Conservation (phyloP, 2,113 vertebrate genomes). For the Sapayoa aenigma region DNA sequence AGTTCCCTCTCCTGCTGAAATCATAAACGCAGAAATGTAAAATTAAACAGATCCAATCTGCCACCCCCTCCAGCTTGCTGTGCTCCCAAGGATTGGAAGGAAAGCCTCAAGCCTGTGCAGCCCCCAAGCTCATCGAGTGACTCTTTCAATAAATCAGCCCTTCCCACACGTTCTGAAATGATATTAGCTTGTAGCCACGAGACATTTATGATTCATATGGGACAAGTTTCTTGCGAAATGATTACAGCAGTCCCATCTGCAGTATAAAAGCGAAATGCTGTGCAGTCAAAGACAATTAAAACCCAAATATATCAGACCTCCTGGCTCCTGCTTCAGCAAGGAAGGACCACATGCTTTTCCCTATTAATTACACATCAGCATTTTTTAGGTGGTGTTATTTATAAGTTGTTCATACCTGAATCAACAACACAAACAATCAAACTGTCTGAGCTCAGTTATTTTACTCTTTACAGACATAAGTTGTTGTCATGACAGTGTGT, state of each 20-base stretch:
- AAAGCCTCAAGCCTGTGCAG: not conserved
- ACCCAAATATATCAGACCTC: not conserved
- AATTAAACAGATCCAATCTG: not conserved
- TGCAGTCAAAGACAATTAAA: not conserved
- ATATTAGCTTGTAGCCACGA: not conserved
- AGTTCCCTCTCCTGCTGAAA: not conserved
- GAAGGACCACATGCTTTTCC: not conserved
- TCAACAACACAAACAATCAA: not conserved
- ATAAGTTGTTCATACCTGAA: not conserved
- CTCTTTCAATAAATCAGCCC: conserved; percentile 21
- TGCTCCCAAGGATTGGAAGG: not conserved
- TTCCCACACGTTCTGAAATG: not conserved
- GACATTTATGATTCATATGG: not conserved
- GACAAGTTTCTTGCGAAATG: not conserved
- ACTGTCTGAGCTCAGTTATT: not conserved
- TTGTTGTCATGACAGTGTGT: not conserved
- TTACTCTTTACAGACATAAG: not conserved
- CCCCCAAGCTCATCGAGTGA: not conserved
- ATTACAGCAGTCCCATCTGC: not conserved
- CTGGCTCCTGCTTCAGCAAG: not conserved
- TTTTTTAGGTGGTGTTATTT: not conserved
- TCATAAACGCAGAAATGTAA: not conserved
- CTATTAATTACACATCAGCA: not conserved
- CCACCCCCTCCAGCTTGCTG: not conserved
- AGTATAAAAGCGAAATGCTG: not conserved